Base-by-base conservation (phyloP, 2,113 vertebrate genomes). In the Todiramphus saurophagus region DNA sequence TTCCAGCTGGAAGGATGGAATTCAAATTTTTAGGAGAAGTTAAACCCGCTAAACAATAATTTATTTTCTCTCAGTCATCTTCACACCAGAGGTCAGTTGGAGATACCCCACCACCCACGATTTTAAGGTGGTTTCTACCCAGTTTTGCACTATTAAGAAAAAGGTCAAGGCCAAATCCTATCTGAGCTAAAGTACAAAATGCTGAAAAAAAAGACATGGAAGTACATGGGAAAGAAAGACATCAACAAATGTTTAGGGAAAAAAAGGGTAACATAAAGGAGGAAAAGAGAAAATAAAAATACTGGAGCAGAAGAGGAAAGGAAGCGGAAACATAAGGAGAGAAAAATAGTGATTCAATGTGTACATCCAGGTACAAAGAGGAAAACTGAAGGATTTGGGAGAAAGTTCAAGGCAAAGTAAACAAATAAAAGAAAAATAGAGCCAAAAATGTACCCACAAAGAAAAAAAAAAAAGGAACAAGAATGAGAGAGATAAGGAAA, bases 1-100 rank as follows among this genome's bases (percentile, higher is more conserved):
- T 95, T 91, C 81, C 70, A 95, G 62, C 73, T 92, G 94, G 96
- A 89, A 96, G 60, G 62, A 95, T 75, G 73, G 33, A 94, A 69
- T 44, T 5, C 81, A 72, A 77, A 91, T 82, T 85, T 93, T 94
- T 77, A 89, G 46, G 63, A 75, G 75, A 92, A 94, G 68, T 67
- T 87, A 46, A 68, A 86, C 79, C 83, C 81, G 83, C 85, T 82
- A 73, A 94, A 84, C 11, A 62, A 73, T 50, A 80, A 89, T 86
- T 86, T 50, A 31, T 83, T 84, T 89, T 62, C 74, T 87, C 55
- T 82, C 51, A 66, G 51, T 51, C 76, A 84, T 68, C 24, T 60
- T 84, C 81, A 43, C 19, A 63, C n/a, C 55, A 76, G 51, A 77
- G 90, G 87, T 63, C 77, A 76, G 31, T 31, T 8, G 35, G 30